Evolutionary conservation across 2,113 vertebrate genomes (phyloP).

Genomic region (Leptobrachium ailaonicum): DNA sequence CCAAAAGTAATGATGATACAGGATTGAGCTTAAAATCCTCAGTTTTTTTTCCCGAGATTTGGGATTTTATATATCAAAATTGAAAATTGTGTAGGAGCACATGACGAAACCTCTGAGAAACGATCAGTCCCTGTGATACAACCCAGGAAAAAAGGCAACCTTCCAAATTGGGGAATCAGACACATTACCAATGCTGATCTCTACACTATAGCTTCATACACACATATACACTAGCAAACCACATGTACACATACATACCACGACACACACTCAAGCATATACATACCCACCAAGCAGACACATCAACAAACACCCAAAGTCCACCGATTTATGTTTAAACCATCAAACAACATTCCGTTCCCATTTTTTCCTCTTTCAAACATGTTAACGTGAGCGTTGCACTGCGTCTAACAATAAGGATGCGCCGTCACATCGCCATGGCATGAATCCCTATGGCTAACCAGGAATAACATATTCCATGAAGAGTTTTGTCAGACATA

Average conservation of each 20-base stretch:
- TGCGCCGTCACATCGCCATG: constrained; percentile 3
- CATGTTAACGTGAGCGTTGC: no score
- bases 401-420: neutral
- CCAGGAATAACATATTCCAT: neutral
- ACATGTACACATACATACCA: no score
- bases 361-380: no score
- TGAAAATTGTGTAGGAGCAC: neutral
- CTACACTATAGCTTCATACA: constrained; percentile 14
- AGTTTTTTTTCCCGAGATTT: no score
- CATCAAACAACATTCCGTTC: no score
- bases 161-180: constrained; percentile 14
- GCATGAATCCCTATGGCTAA: neutral
- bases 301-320: neutral
- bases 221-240: no score
- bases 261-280: no score
- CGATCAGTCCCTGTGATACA: neutral
- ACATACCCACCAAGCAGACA: neutral
- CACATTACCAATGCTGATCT: neutral
- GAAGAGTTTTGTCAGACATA: constrained; percentile 16
- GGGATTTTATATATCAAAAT: no score
- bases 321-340: no score
- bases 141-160: constrained; percentile 1
- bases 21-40: no score
- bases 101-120: neutral
- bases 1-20: no score